Evolutionary conservation across 2,797 vertebrate species (phyloP), one percentile per base, ranked within the genome.

Genomic region (Scolopax bukidnonensis): DNA sequence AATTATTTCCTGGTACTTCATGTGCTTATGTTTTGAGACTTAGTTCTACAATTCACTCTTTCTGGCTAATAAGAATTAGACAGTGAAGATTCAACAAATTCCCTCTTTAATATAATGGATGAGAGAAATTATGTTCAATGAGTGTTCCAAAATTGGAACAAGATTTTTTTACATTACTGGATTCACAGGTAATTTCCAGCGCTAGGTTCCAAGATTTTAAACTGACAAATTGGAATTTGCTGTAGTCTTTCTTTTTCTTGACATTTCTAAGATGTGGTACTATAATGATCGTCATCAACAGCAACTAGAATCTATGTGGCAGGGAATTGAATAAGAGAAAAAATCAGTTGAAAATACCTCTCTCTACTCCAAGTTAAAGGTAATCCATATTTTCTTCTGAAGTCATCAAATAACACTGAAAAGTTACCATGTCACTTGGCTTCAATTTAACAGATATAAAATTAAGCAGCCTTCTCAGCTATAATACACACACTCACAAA

Each of bases 291-390:
- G 38, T 28, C 5, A 54, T 9, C 16, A 80, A 18, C 6, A 65
- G 11, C 5, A 59, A 16, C 16, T 16, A 41, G 2, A 17, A 50
- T 54, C 2, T 69, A 16, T 36, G 21, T 32, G 10, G 7, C 15
- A 33, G 14, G 19, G 13, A 61, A 79, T 40, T 81, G 48, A 84
- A 60, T 47, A 18, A 59, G 9, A 56, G 5, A 5, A 61, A 41
- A 38, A 33, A 12, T 6, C 6, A 7, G 1, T 30, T 48, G 20
- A 24, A 0, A 1, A 30, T 69, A 40, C 5, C 1, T 68, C 13
- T 68, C 6, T 38, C 8, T 24, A 38, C 2, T 2, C 4, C 4
- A 48, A 27, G n/a, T 64, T 28, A 81, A 63, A 64, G 1, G 4
- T 24, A 71, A 3, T 27, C 3, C 0, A 4, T 45, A 51, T 74